A percentile compares a stretch with the other conserved stretches of the same genome.
phyloP scores from a whole-genome alignment of 2,113 vertebrate species.

The Poecilia latipinna region DNA sequence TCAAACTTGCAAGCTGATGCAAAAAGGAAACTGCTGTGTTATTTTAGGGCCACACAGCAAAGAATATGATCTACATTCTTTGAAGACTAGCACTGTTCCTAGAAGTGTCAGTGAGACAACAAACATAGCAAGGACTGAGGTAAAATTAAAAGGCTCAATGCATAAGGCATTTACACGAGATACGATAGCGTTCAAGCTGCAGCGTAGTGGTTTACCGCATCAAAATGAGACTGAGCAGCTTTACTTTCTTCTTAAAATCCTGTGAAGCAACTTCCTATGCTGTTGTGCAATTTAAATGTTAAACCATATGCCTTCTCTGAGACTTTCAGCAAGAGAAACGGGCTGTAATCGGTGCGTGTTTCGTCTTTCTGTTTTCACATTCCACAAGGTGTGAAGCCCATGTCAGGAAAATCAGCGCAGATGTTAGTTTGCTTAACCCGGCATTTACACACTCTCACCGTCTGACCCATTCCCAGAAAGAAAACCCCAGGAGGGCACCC shows the following conservation, averaged over 20 bases:
- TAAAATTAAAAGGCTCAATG: slow-evolving; percentile 7
- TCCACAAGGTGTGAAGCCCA: slow-evolving; percentile 12
- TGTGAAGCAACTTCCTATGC: slow-evolving; percentile 51
- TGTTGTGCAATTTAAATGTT: slow-evolving; percentile 46
- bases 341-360: background rate
- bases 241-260: slow-evolving; percentile 22
- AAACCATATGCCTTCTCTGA: background rate
- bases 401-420: slow-evolving; percentile 23
- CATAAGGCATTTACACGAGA: slow-evolving; percentile 29
- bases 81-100: slow-evolving; percentile 52
- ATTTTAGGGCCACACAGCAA: slow-evolving; percentile 43
- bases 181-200: slow-evolving; percentile 26
- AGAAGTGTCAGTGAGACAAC: slow-evolving; percentile 54
- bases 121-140: slow-evolving; percentile 18
- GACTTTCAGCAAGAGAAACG: background rate
- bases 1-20: background rate
- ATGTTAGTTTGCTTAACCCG: slow-evolving; percentile 53
- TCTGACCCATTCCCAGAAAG: slow-evolving; percentile 38
- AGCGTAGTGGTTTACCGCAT: slow-evolving; percentile 52
- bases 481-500: slow-evolving; percentile 32
- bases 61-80: slow-evolving; percentile 47
- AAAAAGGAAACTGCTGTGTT: slow-evolving; percentile 55
- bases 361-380: slow-evolving; percentile 13
- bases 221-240: slow-evolving; percentile 10
- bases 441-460: slow-evolving; percentile 40